phyloP scores from a whole-genome alignment of 1,140 invertebrate species.

The Macrobrachium rosenbergii region DNA sequence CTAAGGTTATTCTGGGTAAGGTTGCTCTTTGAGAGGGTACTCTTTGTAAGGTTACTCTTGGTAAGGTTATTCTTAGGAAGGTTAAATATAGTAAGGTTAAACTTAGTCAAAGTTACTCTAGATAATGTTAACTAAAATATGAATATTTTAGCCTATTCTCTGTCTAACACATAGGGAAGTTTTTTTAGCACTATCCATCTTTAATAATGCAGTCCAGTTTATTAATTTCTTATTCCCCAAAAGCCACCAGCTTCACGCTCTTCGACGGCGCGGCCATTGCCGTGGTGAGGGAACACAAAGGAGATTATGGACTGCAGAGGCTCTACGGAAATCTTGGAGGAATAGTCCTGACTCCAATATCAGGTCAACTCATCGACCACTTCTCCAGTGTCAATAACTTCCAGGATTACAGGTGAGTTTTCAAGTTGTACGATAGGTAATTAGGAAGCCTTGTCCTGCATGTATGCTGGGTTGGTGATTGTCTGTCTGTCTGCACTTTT shows the following conservation, averaged over 20 bases:
- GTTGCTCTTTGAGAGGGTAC: not conserved
- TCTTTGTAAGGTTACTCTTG: too few species aligned
- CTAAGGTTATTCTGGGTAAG: not conserved
- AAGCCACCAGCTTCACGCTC: constrained; percentile 84
- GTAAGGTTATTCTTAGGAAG: too few species aligned
- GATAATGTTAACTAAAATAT: too few species aligned
- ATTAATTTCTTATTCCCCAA: constrained; percentile 77
- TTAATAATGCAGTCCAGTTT: constrained; percentile 67
- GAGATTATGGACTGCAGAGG: constrained; percentile 84
- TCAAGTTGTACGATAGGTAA: too few species aligned
- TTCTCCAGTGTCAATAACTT: constrained; percentile 37
- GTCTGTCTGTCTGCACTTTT: too few species aligned
- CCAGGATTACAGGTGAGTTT: constrained; percentile 69
- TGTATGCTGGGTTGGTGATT: too few species aligned
- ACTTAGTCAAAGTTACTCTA: too few species aligned
- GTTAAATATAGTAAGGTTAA: too few species aligned
- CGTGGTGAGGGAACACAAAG: constrained; percentile 81
- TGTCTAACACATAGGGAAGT: not conserved
- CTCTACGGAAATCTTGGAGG: constrained; percentile 84
- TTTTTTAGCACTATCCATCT: not conserved
- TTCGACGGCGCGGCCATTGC: constrained; percentile 87
- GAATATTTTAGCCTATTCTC: not conserved
- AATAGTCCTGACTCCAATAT: constrained; percentile 84
- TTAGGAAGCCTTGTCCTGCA: too few species aligned
- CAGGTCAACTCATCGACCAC: constrained; percentile 80